Percentiles rank a stretch among this genome's conserved stretches.
Conservation (phyloP, 2,888 invertebrate genomes). For the Dromius quadrimaculatus region DNA sequence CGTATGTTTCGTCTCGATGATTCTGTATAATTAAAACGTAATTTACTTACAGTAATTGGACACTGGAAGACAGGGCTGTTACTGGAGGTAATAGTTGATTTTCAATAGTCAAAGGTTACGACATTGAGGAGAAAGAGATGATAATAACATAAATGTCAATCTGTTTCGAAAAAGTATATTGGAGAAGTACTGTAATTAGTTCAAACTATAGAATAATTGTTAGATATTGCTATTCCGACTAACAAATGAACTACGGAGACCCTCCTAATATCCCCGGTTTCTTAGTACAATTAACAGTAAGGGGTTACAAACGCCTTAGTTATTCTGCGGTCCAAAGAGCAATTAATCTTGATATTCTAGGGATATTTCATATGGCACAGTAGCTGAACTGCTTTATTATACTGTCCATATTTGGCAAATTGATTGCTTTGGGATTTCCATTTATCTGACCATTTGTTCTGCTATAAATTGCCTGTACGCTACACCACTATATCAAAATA, state of each 20-base stretch:
- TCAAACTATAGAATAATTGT: neutral
- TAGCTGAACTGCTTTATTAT: constrained; percentile 27
- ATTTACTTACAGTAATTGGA: constrained; percentile 49
- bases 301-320: constrained; percentile 19
- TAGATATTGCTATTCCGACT: neutral
- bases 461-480: too few species aligned
- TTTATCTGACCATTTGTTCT: too few species aligned
- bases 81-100: neutral
- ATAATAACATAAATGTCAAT: neutral
- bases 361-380: constrained; percentile 18
- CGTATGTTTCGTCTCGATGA: constrained; percentile 6
- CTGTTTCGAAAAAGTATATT: neutral
- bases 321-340: neutral
- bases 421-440: constrained; percentile 18
- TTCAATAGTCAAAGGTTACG: constrained; percentile 1
- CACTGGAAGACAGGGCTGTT: constrained; percentile 6
- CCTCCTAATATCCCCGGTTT: too few species aligned
- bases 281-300: constrained; percentile 12
- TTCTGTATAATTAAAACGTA: constrained; percentile 45
- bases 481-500: too few species aligned
- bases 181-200: neutral
- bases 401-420: constrained; percentile 22
- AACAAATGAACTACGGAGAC: neutral
- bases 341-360: constrained; percentile 28
- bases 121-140: neutral